Percentiles rank a stretch among this genome's conserved stretches.
Evolutionary conservation across 2,113 vertebrate species (phyloP).

Genomic region (Calcarius ornatus): DNA sequence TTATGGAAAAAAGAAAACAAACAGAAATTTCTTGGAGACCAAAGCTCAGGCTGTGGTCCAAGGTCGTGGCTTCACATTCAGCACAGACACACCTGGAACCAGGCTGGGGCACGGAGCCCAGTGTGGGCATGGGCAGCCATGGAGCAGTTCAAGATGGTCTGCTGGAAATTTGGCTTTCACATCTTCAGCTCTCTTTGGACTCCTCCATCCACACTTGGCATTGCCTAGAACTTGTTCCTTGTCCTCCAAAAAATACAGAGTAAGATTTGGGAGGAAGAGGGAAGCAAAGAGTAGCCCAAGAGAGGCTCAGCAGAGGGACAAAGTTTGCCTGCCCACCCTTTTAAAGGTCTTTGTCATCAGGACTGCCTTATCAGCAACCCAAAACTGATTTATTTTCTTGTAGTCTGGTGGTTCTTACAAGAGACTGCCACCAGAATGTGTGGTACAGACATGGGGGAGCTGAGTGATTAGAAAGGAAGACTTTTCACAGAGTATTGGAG

Average conservation of each 20-base stretch:
- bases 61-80: not conserved
- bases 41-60: not conserved
- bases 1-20: not conserved
- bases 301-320: not conserved
- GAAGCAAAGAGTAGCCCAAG: not conserved
- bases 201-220: not conserved
- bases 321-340: not conserved
- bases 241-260: not conserved
- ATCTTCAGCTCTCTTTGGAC: not conserved
- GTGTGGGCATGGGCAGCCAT: rapidly evolving
- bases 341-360: not conserved
- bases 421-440: not conserved
- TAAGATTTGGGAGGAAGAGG: not conserved
- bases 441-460: not conserved
- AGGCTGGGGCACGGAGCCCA: rapidly evolving
- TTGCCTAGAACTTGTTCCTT: not conserved
- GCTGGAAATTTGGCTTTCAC: slow-evolving; percentile 5
- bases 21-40: not conserved
- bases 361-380: not conserved
- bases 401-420: not conserved
- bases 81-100: not conserved
- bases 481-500: not conserved
- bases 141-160: not conserved
- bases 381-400: not conserved
- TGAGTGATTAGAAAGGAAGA: not conserved